Evolutionary conservation across 2,113 vertebrate species (phyloP).

Genomic region (Cettia cetti): DNA sequence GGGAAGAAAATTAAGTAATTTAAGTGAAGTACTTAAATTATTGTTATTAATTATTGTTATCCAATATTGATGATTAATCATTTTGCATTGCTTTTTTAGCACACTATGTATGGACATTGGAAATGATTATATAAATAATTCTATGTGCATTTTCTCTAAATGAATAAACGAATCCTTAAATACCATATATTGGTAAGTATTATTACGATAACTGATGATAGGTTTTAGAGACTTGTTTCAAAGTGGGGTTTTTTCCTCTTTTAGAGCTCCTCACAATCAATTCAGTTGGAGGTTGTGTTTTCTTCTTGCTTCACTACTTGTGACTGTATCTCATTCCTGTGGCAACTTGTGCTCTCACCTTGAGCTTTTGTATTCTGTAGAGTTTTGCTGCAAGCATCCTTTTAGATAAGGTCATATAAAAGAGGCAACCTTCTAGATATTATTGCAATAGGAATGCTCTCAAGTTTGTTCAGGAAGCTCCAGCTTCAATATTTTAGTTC

Average conservation of each 20-base stretch:
- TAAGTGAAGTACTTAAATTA: no score
- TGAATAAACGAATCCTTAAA: background rate
- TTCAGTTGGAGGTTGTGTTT: background rate
- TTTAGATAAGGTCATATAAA: background rate
- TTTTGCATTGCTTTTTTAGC: background rate
- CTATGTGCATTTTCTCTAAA: no score
- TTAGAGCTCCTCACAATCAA: background rate
- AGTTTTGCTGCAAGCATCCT: background rate
- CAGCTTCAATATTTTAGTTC: background rate
- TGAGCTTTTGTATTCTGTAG: background rate
- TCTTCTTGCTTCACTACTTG: background rate
- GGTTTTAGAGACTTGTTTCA: background rate
- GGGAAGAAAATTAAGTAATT: background rate
- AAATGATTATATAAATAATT: no score
- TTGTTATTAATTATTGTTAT: no score
- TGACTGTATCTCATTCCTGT: background rate
- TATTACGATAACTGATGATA: background rate
- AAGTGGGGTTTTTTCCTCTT: background rate
- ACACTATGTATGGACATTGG: background rate
- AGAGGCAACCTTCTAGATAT: background rate
- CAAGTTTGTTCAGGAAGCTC: background rate
- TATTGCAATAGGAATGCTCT: background rate
- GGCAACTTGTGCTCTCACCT: no score
- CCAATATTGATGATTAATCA: background rate
- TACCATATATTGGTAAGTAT: background rate